Evolutionary conservation across 2,113 vertebrate genomes (phyloP), one percentile per base, ranked within the genome.

Genomic region (Tamias sibiricus): DNA sequence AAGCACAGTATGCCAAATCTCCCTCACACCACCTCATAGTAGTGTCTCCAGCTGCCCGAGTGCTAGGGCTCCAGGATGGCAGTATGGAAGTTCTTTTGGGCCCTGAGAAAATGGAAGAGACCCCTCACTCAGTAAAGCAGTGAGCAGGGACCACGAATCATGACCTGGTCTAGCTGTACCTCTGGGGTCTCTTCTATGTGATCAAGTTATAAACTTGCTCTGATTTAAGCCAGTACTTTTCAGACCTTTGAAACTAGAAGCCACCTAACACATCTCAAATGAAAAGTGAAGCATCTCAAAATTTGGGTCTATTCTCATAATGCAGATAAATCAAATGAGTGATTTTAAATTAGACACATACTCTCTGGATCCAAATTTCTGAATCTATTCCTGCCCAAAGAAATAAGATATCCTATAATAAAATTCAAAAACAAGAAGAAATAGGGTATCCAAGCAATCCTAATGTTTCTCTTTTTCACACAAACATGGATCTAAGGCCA

Each of bases 231-330:
- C 22, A 81, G 12, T 30, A 30, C 28, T 62, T 54, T 49, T 37
- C 44, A 28, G 49, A 40, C 47, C 68, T 79, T 49, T 86, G 62
- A 79, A 59, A 79, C 49, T 13, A 40, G 52, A 17, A 26, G 77
- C 13, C 64, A 85, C 8, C 24, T 37, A 62, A 54, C 37, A 47
- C 4, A 44, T 69, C 62, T 72, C 92, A 77, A 9, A 19, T 17
- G 76, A 0, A 22, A 98, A 98, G 98, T 98, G 98, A 98, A 98
- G 97, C 97, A 98, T 98, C 96, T 97, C 97, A 98, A 98, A 98
- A 98, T 98, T 97, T 97, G 97, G 90, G 97, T 98, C 98, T 98
- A 90, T 98, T 98, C 97, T 98, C 97, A 98, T 92, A 97, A 97
- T 94, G 97, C 19, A 81, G 92, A 84, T 93, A 97, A 90, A 97